A percentile compares a stretch with the other conserved stretches of the same genome.
These are phyloP conservation scores for Drosophila maculinotata DNA, from an alignment of 2,888 invertebrate species.

Conservation along the genomic window DNA sequence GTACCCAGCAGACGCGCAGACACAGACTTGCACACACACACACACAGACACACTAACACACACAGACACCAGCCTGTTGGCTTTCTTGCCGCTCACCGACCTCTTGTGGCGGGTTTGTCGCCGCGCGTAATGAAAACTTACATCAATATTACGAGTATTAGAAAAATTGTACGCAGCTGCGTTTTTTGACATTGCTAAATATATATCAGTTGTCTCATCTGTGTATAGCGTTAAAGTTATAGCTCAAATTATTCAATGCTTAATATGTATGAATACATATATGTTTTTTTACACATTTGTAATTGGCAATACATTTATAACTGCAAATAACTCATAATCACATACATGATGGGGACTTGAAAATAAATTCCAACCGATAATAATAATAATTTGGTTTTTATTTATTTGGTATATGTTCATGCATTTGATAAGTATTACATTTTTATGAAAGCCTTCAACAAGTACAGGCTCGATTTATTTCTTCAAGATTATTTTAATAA, in stretches of 20 bases:
- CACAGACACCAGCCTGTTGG: slow-evolving; percentile 18
- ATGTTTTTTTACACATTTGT: no score
- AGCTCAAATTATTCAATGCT: slow-evolving; percentile 13
- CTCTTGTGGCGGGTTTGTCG: slow-evolving; percentile 33
- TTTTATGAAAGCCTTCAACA: no score
- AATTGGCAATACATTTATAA: no score
- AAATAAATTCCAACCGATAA: neutral
- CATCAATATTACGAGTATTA: slow-evolving; percentile 72
- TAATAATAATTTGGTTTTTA: no score
- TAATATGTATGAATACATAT: no score
- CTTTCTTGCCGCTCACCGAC: slow-evolving; percentile 15
- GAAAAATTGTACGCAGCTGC: slow-evolving; percentile 70
- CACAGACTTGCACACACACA: slow-evolving; percentile 10
- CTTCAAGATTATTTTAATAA: no score
- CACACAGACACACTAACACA: slow-evolving; percentile 9
- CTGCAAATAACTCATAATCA: no score
- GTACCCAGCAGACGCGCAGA: slow-evolving; percentile 26
- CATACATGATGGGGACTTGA: neutral
- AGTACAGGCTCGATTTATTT: no score
- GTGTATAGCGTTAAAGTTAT: slow-evolving; percentile 28
- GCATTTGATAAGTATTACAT: no score
- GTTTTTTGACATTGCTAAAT: slow-evolving; percentile 31
- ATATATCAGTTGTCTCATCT: slow-evolving; percentile 24
- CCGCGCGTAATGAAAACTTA: slow-evolving; percentile 76
- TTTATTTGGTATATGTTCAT: no score